Conservation (phyloP, 2,797 vertebrate genomes). For the Xiphophorus birchmanni region DNA sequence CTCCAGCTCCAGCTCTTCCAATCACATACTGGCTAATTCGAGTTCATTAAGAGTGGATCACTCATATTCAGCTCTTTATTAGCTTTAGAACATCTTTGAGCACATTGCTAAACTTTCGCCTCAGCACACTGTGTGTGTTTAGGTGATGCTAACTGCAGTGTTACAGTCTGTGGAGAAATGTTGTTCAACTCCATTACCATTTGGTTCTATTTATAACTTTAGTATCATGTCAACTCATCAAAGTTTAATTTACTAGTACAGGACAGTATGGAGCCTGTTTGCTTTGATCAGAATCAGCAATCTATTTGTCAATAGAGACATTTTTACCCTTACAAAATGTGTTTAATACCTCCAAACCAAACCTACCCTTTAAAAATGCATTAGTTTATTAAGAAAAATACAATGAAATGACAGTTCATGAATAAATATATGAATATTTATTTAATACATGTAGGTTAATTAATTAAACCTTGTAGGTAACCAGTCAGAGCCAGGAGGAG, state of each 20-base stretch:
- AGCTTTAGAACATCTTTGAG: not conserved
- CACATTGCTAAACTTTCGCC: too few relatives aligned
- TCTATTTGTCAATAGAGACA: not conserved
- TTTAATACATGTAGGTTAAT: too few relatives aligned
- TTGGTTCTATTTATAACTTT: not conserved
- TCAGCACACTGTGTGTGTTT: not conserved
- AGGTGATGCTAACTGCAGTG: not conserved
- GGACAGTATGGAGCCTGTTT: not conserved
- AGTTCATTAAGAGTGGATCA: not conserved
- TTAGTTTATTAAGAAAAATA: too few relatives aligned
- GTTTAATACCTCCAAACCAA: not conserved
- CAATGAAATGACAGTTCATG: too few relatives aligned
- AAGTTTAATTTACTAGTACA: not conserved
- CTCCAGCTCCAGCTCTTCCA: not conserved
- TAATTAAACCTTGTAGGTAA: too few relatives aligned
- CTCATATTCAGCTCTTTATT: not conserved
- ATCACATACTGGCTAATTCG: not conserved
- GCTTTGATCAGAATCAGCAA: not conserved
- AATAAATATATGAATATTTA: too few relatives aligned
- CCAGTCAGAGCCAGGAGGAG: too few relatives aligned
- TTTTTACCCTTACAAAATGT: not conserved
- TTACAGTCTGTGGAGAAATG: not conserved
- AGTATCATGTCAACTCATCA: not conserved
- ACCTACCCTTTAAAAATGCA: too few relatives aligned
- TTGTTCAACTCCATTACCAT: not conserved